Evolutionary conservation across 2,888 invertebrate genomes (phyloP).

Genomic region (Conomelus anceps): DNA sequence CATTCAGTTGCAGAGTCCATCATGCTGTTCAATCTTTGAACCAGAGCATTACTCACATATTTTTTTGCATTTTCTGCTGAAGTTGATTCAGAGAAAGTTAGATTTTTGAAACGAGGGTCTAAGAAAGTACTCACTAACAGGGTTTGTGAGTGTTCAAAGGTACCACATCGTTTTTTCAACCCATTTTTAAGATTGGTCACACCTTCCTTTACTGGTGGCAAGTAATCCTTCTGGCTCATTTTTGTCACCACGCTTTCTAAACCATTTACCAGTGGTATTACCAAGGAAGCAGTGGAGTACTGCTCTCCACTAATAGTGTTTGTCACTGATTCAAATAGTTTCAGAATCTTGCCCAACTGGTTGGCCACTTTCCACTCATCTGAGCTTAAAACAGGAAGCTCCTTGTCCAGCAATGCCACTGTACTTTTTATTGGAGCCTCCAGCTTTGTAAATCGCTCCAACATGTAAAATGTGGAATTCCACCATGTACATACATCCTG

Average conservation of each 20-base stretch:
- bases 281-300: conserved; percentile 1
- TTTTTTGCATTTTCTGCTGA: neutral
- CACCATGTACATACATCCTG: neutral
- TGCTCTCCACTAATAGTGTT: neutral
- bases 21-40: too few species aligned
- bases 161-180: neutral
- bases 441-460: neutral
- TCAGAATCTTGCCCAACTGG: too few species aligned
- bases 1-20: too few species aligned
- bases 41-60: neutral
- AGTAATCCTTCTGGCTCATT: neutral
- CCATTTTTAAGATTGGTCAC: neutral
- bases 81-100: neutral
- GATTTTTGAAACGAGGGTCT: neutral
- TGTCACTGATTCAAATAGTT: conserved; percentile 5
- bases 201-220: neutral
- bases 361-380: conserved; percentile 8
- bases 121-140: neutral
- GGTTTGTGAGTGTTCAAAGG: neutral
- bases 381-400: neutral
- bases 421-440: neutral
- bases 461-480: too few species aligned
- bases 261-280: too few species aligned
- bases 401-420: neutral
- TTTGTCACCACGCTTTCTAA: neutral